These are phyloP conservation scores for Cricetomys ansorgei DNA, from an alignment of 2,113 vertebrate genomes.

Conservation along the genomic window DNA sequence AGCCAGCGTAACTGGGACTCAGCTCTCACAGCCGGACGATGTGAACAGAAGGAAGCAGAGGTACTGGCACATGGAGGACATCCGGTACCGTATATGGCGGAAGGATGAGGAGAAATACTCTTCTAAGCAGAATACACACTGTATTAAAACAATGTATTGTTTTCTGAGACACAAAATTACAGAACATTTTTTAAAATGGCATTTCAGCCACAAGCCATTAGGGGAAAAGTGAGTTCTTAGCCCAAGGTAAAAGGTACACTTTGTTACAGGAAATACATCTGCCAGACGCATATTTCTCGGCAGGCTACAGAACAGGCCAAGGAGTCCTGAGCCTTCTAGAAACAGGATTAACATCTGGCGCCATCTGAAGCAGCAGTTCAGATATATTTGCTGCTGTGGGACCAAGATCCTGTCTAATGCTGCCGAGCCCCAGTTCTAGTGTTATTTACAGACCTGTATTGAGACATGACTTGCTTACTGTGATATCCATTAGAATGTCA, in stretches of 20 bases:
- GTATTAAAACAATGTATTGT: neutral
- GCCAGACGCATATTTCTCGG: rapidly evolving
- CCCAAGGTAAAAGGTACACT: neutral
- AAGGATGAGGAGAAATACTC: neutral
- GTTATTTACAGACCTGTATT: neutral
- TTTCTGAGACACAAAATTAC: neutral
- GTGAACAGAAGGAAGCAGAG: neutral
- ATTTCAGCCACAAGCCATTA: neutral
- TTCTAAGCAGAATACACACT: neutral
- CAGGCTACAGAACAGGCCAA: neutral
- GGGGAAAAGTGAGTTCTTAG: neutral
- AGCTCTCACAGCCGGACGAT: neutral
- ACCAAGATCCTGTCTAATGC: neutral
- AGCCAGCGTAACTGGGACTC: neutral
- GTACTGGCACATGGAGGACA: neutral
- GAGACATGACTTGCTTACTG: neutral
- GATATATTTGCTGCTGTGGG: neutral
- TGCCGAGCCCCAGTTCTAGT: neutral
- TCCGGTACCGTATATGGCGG: neutral
- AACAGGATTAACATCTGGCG: neutral
- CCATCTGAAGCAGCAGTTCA: neutral
- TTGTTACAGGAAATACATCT: neutral
- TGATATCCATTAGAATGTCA: neutral
- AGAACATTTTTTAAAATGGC: neutral
- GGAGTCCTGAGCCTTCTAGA: neutral